A percentile compares a stretch with the other conserved stretches of the same genome.
phyloP scores from a whole-genome alignment of 1,140 invertebrate species.

The Colletes latitarsis region DNA sequence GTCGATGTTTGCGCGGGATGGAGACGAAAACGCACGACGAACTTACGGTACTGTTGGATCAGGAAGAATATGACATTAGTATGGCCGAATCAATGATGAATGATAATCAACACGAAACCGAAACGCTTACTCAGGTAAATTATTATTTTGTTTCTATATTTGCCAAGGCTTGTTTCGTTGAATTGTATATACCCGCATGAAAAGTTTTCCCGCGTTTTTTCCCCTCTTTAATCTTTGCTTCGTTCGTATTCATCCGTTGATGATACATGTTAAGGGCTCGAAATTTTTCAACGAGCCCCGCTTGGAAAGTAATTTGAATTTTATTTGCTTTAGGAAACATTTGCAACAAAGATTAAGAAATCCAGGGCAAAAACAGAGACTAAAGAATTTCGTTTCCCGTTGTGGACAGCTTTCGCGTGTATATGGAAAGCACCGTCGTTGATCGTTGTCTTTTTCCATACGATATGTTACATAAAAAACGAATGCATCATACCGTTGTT shows the following conservation, averaged over 20 bases:
- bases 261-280: background rate
- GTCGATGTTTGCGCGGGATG: constrained; percentile 87
- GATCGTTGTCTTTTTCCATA: constrained; percentile 72
- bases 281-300: background rate
- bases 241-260: background rate
- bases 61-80: constrained; percentile 87
- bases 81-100: constrained; percentile 84
- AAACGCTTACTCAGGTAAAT: constrained; percentile 74
- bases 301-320: constrained; percentile 64
- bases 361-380: constrained; percentile 62
- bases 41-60: constrained; percentile 86
- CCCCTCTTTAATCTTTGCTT: background rate
- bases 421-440: constrained; percentile 75
- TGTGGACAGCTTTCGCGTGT: constrained; percentile 72
- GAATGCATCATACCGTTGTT: constrained; percentile 74
- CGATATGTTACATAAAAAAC: constrained; percentile 76
- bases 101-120: constrained; percentile 77
- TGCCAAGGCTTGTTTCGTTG: background rate
- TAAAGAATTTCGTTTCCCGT: constrained; percentile 66
- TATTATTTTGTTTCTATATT: background rate
- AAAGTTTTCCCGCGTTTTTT: background rate
- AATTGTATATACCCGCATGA: constrained; percentile 8
- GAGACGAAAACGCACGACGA: constrained; percentile 84
- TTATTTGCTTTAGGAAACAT: constrained; percentile 77
- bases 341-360: constrained; percentile 67